Evolutionary conservation across 1,140 invertebrate genomes (phyloP).

Genomic region (Wasmannia auropunctata): DNA sequence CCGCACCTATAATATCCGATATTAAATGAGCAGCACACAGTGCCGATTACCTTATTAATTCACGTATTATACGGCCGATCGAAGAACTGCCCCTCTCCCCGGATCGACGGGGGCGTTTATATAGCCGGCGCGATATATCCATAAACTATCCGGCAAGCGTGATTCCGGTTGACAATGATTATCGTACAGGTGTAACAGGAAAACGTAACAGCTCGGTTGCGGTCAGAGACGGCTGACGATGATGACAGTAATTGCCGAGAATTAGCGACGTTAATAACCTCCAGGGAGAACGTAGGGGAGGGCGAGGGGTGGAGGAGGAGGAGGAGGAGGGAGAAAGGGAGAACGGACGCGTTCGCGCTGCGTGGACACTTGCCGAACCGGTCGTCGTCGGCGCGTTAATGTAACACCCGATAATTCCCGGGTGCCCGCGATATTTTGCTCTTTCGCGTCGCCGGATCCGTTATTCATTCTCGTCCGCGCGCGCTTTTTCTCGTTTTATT

Average conservation of each 20-base stretch:
- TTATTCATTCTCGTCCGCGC: conserved; percentile 61
- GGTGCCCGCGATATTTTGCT: conserved; percentile 62
- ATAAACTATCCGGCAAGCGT: conserved; percentile 45
- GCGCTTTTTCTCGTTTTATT: conserved; percentile 65
- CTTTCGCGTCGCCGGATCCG: conserved; percentile 54
- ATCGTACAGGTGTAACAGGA: conserved; percentile 74
- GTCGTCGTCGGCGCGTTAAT: conserved; percentile 66
- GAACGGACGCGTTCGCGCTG: conserved; percentile 54
- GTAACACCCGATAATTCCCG: conserved; percentile 72
- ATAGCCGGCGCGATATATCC: conserved; percentile 39
- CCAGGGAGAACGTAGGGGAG: conserved; percentile 46
- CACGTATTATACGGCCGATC: not conserved
- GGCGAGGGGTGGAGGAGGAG: conserved; percentile 17
- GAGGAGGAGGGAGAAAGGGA: not conserved
- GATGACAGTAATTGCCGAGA: conserved; percentile 75
- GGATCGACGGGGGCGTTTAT: conserved; percentile 2
- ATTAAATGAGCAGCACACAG: not conserved
- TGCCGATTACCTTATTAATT: not conserved
- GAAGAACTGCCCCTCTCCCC: no score
- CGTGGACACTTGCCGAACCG: conserved; percentile 70
- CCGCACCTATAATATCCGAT: not conserved
- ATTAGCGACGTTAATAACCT: conserved; percentile 75
- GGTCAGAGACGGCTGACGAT: conserved; percentile 72
- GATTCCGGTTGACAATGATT: conserved; percentile 67
- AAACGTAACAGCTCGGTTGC: conserved; percentile 74